Conservation (phyloP, 2,888 invertebrate species). For the Eucera pruinosa region DNA sequence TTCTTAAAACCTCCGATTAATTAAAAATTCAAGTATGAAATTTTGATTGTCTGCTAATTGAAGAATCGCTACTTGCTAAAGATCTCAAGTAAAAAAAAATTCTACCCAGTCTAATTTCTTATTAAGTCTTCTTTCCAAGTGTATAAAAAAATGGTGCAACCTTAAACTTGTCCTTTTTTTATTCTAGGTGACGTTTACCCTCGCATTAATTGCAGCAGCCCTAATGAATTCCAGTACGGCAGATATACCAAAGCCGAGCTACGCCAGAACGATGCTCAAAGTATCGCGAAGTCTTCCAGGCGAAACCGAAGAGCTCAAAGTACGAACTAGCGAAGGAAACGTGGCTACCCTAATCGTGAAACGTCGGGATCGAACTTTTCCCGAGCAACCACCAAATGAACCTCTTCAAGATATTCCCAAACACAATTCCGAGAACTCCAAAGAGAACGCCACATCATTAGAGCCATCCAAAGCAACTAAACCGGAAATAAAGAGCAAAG, state of each 20-base stretch:
- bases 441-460: not conserved
- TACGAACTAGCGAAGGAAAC: constrained; percentile 90
- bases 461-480: not conserved
- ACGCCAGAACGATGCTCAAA: constrained; percentile 90
- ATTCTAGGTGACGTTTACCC: constrained; percentile 43
- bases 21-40: too few species aligned
- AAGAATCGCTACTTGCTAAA: too few species aligned
- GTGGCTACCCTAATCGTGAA: constrained; percentile 92
- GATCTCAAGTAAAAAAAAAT: too few species aligned
- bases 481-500: constrained; percentile 45
- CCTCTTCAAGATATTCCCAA: not conserved
- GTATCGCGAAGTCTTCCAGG: constrained; percentile 91
- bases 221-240: constrained; percentile 15
- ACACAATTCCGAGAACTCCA: accelerated
- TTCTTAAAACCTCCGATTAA: too few species aligned
- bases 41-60: too few species aligned
- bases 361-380: constrained; percentile 85
- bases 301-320: constrained; percentile 91
- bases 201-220: constrained; percentile 27
- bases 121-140: too few species aligned
- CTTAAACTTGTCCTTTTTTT: too few species aligned
- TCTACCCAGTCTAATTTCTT: too few species aligned
- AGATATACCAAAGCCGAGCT: constrained; percentile 85
- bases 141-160: too few species aligned
- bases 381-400: not conserved